Base-by-base conservation (phyloP, 2,888 invertebrate genomes). In the Thelaira solivaga region DNA sequence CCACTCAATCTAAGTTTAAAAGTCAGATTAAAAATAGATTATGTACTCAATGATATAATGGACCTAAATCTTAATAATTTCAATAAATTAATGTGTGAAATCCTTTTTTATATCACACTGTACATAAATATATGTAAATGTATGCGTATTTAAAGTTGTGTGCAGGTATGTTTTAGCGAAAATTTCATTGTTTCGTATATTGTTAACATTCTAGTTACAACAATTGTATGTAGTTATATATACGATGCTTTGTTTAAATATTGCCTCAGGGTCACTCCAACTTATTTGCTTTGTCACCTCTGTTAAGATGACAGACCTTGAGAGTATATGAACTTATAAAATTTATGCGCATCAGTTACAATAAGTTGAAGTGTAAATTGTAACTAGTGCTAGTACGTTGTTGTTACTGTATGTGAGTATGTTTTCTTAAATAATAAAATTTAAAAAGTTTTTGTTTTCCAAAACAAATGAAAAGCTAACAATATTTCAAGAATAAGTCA, bases 231-330 rank as follows among this genome's bases (percentile, higher is more conserved):
- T 26, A n/a, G 47, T 13, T 39, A 24, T 51, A 65, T 55, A 39
- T 45, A 26, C 47, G 64, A 53, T 45, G 64, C 53, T 74, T 78
- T 78, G 73, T 78, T 69, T 55, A 69, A 69, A 73, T 51, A 74
- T 67, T 75, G 79, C 80, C 73, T 73, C 69, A 65, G 73, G 80
- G 76, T 67, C 68, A 76, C 74, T 79, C 74, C 53, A 67, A 65
- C 71, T 71, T 79, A 76, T 80, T 80, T 80, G 78, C 73, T 76
- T 79, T 79, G 76, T 80, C 80, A 79, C 80, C 79, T 74, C 31
- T 65, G 49, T 69, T 29, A 78, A 65, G 73, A 78, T 74, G 73
- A 49, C 57, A 74, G 73, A 65, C 78, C 78, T 74, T 78, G 73
- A 69, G 65, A 69, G 78, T 47, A 69, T 65, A 26, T 74, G 69